Conservation (phyloP, 2,113 vertebrate species). For the Theropithecus gelada region DNA sequence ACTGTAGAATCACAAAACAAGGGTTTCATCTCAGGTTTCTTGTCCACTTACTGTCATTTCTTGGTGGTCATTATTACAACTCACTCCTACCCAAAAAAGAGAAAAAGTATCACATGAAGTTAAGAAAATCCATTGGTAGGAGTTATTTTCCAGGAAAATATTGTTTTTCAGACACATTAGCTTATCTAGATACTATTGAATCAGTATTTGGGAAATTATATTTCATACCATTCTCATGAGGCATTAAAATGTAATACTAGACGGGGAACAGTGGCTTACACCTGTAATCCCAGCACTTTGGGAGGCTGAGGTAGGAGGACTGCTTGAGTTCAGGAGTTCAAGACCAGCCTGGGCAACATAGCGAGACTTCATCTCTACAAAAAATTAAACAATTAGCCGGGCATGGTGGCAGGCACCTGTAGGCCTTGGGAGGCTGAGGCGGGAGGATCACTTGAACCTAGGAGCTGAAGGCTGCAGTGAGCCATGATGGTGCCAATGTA, state of each 20-base stretch:
- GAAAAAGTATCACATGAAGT: background rate
- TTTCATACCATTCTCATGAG: background rate
- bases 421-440: too few relatives aligned
- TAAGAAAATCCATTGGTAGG: background rate
- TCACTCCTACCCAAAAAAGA: background rate
- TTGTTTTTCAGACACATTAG: background rate
- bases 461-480: too few relatives aligned
- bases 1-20: background rate
- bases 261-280: too few relatives aligned
- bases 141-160: background rate
- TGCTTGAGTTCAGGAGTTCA: too few relatives aligned
- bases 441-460: too few relatives aligned
- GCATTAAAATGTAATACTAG: background rate
- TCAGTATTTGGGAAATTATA: background rate
- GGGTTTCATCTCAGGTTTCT: background rate
- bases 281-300: too few relatives aligned
- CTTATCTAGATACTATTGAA: background rate
- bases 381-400: too few relatives aligned
- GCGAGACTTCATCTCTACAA: too few relatives aligned
- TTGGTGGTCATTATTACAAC: background rate
- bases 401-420: too few relatives aligned
- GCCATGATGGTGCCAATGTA: too few relatives aligned
- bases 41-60: slow-evolving; percentile 13
- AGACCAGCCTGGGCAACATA: too few relatives aligned
- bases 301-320: too few relatives aligned